Conservation (phyloP, 2,797 vertebrate genomes). For the Poecilia gillii region DNA sequence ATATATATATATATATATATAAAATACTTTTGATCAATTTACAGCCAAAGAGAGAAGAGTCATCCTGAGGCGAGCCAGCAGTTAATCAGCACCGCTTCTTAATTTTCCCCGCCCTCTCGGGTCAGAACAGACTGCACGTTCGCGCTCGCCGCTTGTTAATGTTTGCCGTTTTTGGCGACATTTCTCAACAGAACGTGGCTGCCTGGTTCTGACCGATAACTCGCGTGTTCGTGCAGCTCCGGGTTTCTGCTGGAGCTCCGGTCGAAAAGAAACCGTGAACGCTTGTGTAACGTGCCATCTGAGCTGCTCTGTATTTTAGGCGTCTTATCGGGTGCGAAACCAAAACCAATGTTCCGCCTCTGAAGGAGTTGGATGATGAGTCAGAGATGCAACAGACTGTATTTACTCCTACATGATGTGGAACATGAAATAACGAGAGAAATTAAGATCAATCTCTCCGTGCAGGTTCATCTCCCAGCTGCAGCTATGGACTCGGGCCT, state of each 20-base stretch:
- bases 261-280: slow-evolving; percentile 35
- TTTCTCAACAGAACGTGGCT: slow-evolving; percentile 4
- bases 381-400: slow-evolving; percentile 60
- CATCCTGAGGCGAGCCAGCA: background rate
- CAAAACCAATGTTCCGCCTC: slow-evolving; percentile 26
- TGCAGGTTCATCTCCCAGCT: slow-evolving; percentile 9
- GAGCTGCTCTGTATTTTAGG: slow-evolving; percentile 31
- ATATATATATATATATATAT: too few species aligned
- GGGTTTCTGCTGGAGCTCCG: slow-evolving; percentile 6
- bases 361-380: slow-evolving; percentile 50
- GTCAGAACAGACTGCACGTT: background rate
- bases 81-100: background rate
- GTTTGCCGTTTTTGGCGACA: background rate
- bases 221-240: background rate
- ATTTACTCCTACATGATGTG: slow-evolving; percentile 60
- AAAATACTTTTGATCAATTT: background rate
- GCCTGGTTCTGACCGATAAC: slow-evolving; percentile 11
- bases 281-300: slow-evolving; percentile 51
- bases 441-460: slow-evolving; percentile 5
- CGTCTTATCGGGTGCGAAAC: slow-evolving; percentile 53
- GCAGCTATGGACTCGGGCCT: background rate
- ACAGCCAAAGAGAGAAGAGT: background rate
- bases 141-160: background rate
- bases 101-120: background rate
- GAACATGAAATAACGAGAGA: slow-evolving; percentile 29